These are phyloP conservation scores for Palythoa grandis DNA, from an alignment of 92 coral and sea anemone genomes.

Conservation along the genomic window DNA sequence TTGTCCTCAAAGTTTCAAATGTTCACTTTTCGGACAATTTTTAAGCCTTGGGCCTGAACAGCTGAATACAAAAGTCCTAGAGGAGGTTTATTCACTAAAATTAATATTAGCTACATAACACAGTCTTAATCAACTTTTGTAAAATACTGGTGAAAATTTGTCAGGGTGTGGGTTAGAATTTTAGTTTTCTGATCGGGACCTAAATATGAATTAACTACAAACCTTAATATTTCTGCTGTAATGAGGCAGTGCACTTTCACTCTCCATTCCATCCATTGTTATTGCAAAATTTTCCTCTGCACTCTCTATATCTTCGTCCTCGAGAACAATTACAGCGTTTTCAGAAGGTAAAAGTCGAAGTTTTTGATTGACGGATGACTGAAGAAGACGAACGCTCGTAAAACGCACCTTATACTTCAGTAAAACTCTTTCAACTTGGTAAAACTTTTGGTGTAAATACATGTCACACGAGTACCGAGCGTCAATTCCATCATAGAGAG, in stretches of 20 bases:
- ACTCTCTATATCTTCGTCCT: slow-evolving; percentile 31
- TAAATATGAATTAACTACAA: background rate
- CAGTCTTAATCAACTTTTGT: no score
- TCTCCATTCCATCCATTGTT: slow-evolving; percentile 54
- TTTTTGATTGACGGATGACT: slow-evolving; percentile 57
- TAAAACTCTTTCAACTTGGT: slow-evolving; percentile 57
- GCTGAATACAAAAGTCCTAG: no score
- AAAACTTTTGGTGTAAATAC: slow-evolving; percentile 93
- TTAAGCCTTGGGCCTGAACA: no score
- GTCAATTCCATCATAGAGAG: slow-evolving; percentile 57
- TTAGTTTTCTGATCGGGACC: no score
- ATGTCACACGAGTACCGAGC: slow-evolving; percentile 72
- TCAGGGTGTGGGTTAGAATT: no score
- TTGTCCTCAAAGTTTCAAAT: no score
- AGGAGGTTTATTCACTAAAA: no score
- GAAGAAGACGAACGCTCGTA: slow-evolving; percentile 86
- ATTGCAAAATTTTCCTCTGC: slow-evolving; percentile 11
- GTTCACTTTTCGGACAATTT: no score
- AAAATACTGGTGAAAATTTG: no score
- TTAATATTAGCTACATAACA: no score
- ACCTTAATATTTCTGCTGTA: slow-evolving; percentile 71
- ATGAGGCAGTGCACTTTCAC: slow-evolving; percentile 59
- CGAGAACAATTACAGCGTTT: slow-evolving; percentile 75
- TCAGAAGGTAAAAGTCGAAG: slow-evolving; percentile 89
- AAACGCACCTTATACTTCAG: slow-evolving; percentile 70